Base-by-base conservation (phyloP, 2,797 vertebrate genomes). In the Gila robusta region DNA sequence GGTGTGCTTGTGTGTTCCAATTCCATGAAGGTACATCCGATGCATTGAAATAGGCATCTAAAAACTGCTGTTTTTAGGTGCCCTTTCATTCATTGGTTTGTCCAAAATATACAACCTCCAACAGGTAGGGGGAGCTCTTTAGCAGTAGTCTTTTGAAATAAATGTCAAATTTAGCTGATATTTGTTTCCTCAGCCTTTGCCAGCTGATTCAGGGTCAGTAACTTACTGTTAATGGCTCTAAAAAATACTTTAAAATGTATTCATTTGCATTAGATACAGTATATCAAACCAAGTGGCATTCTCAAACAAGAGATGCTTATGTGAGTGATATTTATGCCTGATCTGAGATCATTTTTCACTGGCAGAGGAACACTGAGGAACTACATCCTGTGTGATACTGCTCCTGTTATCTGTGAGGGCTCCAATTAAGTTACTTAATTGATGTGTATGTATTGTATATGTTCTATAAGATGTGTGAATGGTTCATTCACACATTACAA, bases 111-210 rank as follows among this genome's bases (percentile, higher is more conserved):
- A 82, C 91, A 93, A 94, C 93, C 93, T 95, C 94, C 93, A 91
- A 87, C 88, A 93, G 95, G 94, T 94, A 93, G 94, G 93, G 94
- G 95, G 95, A 95, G 95, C 95, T 96, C 95, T 95, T 94, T 93
- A 93, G 92, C 92, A 85, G 86, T 92, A 83, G 93, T 91, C 91
- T 87, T 54, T 78, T 88, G 7, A 87, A 80, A 86, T 14, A 86
- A 83, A 89, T 87, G 84, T 88, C 89, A 67, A 62, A 67, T 83
- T 67, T 41, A 86, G 49, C 28, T 69, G 19, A 54, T 14, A 28
- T 21, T 14, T 35, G 35, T 74, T 23, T 84, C 37, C 66, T 85
- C 19, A 26, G 37, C 19, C 19, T 85, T 70, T 85, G 62, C 11
- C n/a, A 59, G 64, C 64, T 84, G 74, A 70, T 78, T 41, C 17